These are phyloP conservation scores for Branchipolynoe longqiensis DNA, from an alignment of 2,888 invertebrate genomes.

Conservation along the genomic window DNA sequence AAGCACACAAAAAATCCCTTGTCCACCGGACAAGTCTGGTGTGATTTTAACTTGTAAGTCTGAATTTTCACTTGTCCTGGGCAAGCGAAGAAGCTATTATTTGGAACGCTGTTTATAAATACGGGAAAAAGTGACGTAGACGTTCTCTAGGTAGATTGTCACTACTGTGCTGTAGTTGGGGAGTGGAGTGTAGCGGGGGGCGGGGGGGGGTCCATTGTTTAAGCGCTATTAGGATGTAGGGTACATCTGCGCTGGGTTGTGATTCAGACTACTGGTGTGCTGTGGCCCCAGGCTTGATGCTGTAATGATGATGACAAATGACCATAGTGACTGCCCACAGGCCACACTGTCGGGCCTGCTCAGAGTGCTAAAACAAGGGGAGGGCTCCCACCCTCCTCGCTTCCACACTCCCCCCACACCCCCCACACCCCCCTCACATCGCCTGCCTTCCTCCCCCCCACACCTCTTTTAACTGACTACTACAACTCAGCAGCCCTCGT, in stretches of 20 bases:
- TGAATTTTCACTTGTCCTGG: too few species aligned
- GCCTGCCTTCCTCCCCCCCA: neutral
- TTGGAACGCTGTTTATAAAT: too few species aligned
- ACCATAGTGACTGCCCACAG: constrained; percentile 26
- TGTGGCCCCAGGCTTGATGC: constrained; percentile 18
- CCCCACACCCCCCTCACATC: neutral
- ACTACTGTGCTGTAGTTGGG: too few species aligned
- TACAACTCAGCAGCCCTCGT: too few species aligned
- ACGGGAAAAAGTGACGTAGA: too few species aligned
- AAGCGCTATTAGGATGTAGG: constrained; percentile 18
- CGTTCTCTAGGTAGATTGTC: too few species aligned
- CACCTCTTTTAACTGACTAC: neutral
- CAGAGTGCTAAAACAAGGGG: constrained; percentile 26
- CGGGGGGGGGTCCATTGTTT: neutral
- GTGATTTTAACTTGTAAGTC: too few species aligned
- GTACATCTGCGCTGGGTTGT: neutral
- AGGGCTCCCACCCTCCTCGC: neutral
- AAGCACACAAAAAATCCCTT: too few species aligned
- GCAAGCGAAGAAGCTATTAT: too few species aligned
- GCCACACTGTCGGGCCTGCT: neutral
- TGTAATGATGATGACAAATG: constrained; percentile 52
- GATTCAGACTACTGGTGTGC: constrained; percentile 13
- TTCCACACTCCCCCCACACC: neutral
- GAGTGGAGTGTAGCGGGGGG: too few species aligned
- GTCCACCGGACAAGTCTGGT: too few species aligned